These are phyloP conservation scores for Coregonus ussuriensis DNA, from an alignment of 2,797 vertebrate genomes.

Conservation along the genomic window DNA sequence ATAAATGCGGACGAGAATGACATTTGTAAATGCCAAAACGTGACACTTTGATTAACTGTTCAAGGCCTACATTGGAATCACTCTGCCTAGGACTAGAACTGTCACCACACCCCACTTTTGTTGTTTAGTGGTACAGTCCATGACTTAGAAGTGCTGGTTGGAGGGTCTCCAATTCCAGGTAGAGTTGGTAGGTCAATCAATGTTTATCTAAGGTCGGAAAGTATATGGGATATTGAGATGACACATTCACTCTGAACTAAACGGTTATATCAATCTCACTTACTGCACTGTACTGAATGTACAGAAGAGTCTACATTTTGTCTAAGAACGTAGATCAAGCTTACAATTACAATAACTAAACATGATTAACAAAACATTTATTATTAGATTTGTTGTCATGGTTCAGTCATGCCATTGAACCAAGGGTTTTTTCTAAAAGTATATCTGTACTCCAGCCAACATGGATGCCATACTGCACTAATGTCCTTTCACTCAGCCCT, in stretches of 20 bases:
- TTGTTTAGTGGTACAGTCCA: background rate
- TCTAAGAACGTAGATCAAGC: background rate
- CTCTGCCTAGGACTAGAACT: no score
- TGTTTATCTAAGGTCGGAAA: constrained; percentile 34
- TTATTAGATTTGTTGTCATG: no score
- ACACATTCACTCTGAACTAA: background rate
- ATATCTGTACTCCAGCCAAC: background rate
- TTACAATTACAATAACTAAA: background rate
- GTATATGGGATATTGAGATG: constrained; percentile 28
- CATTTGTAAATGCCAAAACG: no score
- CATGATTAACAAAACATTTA: background rate
- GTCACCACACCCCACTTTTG: no score
- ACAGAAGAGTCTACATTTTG: background rate
- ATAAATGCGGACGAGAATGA: no score
- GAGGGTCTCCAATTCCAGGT: background rate
- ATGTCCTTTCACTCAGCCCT: background rate
- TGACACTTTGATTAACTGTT: no score
- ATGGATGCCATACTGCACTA: background rate
- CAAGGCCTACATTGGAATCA: no score
- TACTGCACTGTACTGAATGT: background rate
- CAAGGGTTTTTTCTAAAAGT: background rate
- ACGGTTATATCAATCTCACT: no score
- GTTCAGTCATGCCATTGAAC: background rate
- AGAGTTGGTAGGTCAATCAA: constrained; percentile 27
- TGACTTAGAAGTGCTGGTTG: background rate